These are phyloP conservation scores for Junco hyemalis DNA, from an alignment of 2,113 vertebrate genomes.

Conservation along the genomic window DNA sequence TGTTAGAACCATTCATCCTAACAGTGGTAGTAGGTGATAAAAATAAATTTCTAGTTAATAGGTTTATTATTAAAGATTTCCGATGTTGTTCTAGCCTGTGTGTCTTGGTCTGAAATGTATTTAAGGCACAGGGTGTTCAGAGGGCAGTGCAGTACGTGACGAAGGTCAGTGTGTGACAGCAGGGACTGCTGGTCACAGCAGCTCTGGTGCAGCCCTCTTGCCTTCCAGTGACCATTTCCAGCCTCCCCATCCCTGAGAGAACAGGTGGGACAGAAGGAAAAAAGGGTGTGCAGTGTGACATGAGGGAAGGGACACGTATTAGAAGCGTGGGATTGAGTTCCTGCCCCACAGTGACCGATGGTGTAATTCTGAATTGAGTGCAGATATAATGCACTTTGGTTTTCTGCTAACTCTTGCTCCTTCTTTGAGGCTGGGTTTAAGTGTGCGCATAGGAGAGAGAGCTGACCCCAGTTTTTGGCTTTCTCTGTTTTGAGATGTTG, in stretches of 20 bases:
- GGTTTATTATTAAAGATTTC: not conserved
- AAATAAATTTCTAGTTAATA: not conserved
- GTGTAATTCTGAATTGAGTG: not conserved
- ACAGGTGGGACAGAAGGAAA: not conserved
- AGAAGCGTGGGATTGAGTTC: not conserved
- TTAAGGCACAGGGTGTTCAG: not conserved
- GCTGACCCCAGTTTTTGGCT: not conserved
- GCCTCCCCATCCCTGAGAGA: not conserved
- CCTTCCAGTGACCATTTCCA: not conserved
- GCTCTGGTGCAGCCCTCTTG: not conserved
- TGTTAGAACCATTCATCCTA: not conserved
- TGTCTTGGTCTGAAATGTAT: not conserved
- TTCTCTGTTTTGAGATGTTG: not conserved
- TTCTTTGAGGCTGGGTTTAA: not conserved
- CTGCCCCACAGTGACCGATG: not conserved
- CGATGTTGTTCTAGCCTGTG: not conserved
- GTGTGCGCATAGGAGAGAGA: not conserved
- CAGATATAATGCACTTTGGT: not conserved
- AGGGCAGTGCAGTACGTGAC: not conserved
- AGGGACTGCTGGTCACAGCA: not conserved
- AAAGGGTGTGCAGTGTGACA: not conserved
- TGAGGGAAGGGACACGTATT: not conserved
- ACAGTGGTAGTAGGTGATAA: not conserved
- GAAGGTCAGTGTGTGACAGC: rapidly evolving
- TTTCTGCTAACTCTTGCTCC: not conserved